Conservation (phyloP, 1,140 invertebrate genomes). For the Rhopalosiphum padi region DNA sequence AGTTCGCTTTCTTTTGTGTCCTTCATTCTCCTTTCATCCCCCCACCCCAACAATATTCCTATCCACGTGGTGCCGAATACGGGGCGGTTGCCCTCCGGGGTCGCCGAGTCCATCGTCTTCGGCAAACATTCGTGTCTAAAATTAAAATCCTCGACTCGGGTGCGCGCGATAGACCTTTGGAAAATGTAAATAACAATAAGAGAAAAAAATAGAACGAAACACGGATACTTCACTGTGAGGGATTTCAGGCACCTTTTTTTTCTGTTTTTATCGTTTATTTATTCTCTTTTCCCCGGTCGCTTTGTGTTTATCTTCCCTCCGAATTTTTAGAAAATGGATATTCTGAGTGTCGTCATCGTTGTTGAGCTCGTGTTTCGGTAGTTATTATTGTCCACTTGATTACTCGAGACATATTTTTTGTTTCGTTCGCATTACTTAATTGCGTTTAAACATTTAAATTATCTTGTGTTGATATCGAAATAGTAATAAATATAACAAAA, state of each 20-base stretch:
- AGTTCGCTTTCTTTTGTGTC: neutral
- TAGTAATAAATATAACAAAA: neutral
- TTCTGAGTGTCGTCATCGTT: neutral
- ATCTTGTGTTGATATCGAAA: neutral
- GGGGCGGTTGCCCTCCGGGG: constrained; percentile 4
- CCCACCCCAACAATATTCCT: neutral
- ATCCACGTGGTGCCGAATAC: no score
- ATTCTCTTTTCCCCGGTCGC: neutral
- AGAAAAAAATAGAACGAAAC: neutral
- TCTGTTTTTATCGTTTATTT: neutral
- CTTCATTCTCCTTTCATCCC: no score
- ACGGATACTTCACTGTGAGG: neutral
- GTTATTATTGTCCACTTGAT: neutral
- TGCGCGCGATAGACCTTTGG: neutral
- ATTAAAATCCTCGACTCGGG: constrained; percentile 18
- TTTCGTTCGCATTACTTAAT: neutral
- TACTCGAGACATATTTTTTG: neutral
- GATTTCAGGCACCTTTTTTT: constrained; percentile 4
- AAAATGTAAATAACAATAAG: constrained; percentile 28
- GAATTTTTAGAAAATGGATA: neutral
- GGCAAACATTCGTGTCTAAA: constrained; percentile 43
- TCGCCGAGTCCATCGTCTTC: neutral
- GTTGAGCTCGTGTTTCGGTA: neutral
- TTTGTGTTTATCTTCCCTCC: neutral
- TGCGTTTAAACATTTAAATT: neutral